Conservation (phyloP, 92 coral and sea anemone species). For the Siderastrea siderea region DNA sequence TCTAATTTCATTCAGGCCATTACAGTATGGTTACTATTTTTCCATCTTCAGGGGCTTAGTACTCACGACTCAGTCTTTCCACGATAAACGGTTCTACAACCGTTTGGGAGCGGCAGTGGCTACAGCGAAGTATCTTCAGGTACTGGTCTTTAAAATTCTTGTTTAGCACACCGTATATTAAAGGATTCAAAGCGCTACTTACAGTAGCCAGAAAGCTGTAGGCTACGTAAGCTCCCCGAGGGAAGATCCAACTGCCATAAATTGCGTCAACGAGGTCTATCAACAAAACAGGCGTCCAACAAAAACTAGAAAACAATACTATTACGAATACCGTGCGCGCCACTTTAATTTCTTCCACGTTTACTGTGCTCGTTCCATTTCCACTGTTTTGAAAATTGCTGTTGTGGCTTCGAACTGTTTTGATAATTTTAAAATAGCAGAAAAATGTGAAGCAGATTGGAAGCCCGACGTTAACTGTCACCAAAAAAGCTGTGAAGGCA, state of each 20-base stretch:
- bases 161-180: too few species aligned
- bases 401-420: slow-evolving; percentile 31
- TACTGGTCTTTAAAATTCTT: slow-evolving; percentile 43
- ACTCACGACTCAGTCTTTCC: too few species aligned
- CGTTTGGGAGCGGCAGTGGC: not conserved
- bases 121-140: slow-evolving; percentile 19
- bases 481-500: slow-evolving; percentile 14
- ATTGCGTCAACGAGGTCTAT: slow-evolving; percentile 68
- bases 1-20: too few species aligned
- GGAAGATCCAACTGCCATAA: slow-evolving; percentile 51
- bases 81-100: not conserved
- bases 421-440: slow-evolving; percentile 70
- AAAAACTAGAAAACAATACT: too few species aligned
- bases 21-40: too few species aligned
- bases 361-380: too few species aligned
- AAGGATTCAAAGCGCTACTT: too few species aligned
- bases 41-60: too few species aligned
- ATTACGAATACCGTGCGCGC: too few species aligned
- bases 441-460: slow-evolving; percentile 41
- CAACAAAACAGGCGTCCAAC: not conserved
- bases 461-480: slow-evolving; percentile 49
- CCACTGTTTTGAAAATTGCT: too few species aligned
- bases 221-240: not conserved
- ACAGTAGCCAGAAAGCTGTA: too few species aligned
- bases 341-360: too few species aligned